These are phyloP conservation scores for Euura lappo DNA, from an alignment of 1,140 invertebrate genomes.

Conservation along the genomic window DNA sequence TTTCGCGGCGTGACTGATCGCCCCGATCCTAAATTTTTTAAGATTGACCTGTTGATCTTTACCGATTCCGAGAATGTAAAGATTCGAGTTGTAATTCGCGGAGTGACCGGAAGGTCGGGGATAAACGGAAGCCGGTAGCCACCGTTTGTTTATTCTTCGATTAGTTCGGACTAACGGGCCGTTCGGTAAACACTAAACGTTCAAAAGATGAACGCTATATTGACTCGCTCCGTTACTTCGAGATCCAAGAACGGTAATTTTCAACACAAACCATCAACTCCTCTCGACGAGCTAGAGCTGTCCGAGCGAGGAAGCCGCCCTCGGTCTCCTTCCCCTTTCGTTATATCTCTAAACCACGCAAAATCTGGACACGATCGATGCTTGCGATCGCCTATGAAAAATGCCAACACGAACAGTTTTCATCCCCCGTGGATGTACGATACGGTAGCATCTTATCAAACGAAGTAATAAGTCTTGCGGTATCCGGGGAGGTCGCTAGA, in stretches of 20 bases:
- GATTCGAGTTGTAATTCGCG: background rate
- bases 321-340: background rate
- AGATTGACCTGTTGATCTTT: background rate
- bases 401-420: background rate
- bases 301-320: background rate
- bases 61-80: too few species aligned
- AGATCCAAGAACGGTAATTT: background rate
- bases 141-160: constrained; percentile 5
- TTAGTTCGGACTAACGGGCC: constrained; percentile 3
- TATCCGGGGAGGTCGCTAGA: constrained; percentile 21
- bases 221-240: background rate
- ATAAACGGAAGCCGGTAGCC: background rate
- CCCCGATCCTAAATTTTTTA: too few species aligned
- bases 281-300: background rate
- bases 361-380: too few species aligned
- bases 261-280: background rate
- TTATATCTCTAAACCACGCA: background rate
- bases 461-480: constrained; percentile 9
- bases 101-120: background rate
- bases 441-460: background rate
- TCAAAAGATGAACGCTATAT: background rate
- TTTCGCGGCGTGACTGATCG: too few species aligned
- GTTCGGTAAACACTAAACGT: background rate
- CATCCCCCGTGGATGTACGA: too few species aligned
- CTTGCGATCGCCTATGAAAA: background rate